Evolutionary conservation across 2,113 vertebrate species (phyloP).

Genomic region (Tupaia chinensis): DNA sequence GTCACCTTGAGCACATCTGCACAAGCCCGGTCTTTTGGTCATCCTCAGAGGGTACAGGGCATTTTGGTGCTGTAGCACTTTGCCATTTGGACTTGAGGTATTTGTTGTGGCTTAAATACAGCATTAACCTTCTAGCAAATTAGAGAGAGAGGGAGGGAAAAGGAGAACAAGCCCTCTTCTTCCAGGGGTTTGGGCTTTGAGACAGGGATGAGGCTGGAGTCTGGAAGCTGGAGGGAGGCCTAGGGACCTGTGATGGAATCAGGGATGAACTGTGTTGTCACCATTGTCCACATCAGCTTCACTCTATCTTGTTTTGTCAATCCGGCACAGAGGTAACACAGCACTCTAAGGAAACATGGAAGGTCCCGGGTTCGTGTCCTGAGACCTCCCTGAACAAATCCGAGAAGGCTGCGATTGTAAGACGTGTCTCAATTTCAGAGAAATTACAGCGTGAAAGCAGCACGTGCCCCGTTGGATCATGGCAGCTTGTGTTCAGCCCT

Average conservation of each 20-base stretch:
- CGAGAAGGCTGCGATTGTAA: neutral
- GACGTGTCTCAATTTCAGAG: neutral
- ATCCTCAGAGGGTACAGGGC: neutral
- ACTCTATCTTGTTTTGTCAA: neutral
- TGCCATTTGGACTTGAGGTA: constrained; percentile 7
- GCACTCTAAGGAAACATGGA: no score
- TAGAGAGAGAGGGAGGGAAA: neutral
- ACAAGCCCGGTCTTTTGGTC: accelerated
- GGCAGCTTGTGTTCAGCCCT: accelerated
- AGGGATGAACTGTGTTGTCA: accelerated
- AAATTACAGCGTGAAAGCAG: neutral
- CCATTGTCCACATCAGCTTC: neutral
- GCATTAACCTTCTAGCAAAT: neutral
- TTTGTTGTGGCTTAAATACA: constrained; percentile 16
- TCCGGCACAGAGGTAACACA: no score
- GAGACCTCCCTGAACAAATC: no score
- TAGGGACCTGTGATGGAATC: neutral
- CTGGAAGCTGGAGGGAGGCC: neutral
- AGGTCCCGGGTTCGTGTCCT: no score
- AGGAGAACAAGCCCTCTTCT: no score
- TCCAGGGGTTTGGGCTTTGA: neutral
- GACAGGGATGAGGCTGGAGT: neutral
- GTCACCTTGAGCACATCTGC: neutral
- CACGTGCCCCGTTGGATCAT: neutral
- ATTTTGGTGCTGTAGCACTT: neutral